Evolutionary conservation across 2,888 invertebrate species (phyloP).

Genomic region (Poecilus cupreus): DNA sequence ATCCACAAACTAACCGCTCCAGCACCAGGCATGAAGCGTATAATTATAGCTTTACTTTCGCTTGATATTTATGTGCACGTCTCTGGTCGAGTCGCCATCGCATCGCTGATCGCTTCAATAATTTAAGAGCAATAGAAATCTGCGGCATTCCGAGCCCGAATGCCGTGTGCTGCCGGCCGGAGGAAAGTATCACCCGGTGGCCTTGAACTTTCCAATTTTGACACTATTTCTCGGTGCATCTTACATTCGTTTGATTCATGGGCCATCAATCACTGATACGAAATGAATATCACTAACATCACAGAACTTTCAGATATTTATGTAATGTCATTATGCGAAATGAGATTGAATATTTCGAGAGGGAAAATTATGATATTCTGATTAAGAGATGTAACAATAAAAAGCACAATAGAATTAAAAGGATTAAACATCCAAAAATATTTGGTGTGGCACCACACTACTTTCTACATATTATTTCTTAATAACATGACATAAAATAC

Average conservation of each 20-base stretch:
- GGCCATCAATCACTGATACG: neutral
- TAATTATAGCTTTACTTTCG: constrained; percentile 28
- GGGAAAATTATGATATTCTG: no score
- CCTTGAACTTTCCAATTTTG: constrained; percentile 36
- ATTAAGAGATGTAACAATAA: no score
- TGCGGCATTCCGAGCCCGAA: neutral
- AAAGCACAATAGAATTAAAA: no score
- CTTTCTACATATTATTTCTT: no score
- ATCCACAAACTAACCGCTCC: neutral
- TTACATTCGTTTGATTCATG: neutral
- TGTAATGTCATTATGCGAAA: no score
- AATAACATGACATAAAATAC: no score
- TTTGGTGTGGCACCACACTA: no score
- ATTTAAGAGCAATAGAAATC: constrained; percentile 31
- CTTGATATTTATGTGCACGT: constrained; percentile 41
- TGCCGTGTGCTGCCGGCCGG: neutral
- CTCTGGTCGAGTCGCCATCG: neutral
- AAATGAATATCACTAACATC: no score
- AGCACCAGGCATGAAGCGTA: neutral
- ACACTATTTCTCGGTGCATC: neutral
- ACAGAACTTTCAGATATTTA: no score
- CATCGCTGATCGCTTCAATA: constrained; percentile 13
- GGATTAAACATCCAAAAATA: no score
- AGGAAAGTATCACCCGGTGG: neutral
- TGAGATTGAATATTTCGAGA: no score